These are phyloP conservation scores for Leptinotarsa rubiginosa DNA, from an alignment of 2,888 invertebrate genomes.

Conservation along the genomic window DNA sequence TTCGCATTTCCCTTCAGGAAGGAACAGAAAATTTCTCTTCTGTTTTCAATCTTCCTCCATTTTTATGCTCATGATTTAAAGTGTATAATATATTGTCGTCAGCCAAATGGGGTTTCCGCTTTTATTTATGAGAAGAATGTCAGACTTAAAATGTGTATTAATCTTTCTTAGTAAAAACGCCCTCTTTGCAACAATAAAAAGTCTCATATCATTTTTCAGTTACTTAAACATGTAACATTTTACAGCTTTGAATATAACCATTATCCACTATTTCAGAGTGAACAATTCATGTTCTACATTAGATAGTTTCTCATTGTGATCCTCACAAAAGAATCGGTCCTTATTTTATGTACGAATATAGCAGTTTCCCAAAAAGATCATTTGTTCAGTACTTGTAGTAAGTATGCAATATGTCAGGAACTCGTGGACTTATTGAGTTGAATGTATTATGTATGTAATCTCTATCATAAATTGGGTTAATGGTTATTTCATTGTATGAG, in stretches of 20 bases:
- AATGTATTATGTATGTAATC: too few relatives aligned
- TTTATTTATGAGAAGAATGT: constrained; percentile 9
- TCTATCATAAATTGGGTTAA: too few relatives aligned
- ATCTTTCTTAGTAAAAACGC: constrained; percentile 1
- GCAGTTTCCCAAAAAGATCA: too few relatives aligned
- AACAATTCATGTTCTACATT: not conserved
- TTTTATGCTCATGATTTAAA: not conserved
- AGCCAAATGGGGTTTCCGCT: not conserved
- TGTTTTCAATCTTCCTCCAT: not conserved
- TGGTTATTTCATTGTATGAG: too few relatives aligned
- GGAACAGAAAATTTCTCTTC: not conserved
- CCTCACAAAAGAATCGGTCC: not conserved
- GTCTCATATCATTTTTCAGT: constrained; percentile 8
- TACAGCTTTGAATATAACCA: not conserved
- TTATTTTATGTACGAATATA: too few relatives aligned
- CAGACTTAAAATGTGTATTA: constrained; percentile 10
- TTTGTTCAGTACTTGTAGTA: too few relatives aligned
- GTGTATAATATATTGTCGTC: constrained; percentile 15
- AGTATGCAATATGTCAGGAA: too few relatives aligned
- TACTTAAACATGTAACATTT: not conserved
- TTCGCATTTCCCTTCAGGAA: not conserved
- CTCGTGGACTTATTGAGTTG: too few relatives aligned
- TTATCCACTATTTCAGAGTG: not conserved
- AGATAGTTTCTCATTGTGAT: not conserved
- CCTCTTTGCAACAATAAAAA: not conserved